Conservation (phyloP, 2,113 vertebrate genomes). For the Daubentonia madagascariensis region DNA sequence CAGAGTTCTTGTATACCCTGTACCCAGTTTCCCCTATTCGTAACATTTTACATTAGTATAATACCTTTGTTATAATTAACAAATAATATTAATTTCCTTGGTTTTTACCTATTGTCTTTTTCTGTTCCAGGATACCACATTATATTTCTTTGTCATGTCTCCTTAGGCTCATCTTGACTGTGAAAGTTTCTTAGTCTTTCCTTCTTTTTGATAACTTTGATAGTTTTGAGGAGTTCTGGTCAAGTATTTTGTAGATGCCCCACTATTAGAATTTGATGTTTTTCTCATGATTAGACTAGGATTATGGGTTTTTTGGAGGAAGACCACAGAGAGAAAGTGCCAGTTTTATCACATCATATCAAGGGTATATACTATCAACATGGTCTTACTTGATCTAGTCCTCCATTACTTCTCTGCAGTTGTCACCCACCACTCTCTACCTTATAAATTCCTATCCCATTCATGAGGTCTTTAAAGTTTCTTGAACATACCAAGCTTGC, state of each 20-base stretch:
- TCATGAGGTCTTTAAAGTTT: slow-evolving; percentile 4
- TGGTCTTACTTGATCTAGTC: not conserved
- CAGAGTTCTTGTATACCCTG: not conserved
- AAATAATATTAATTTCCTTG: not conserved
- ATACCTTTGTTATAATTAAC: not conserved
- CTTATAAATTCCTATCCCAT: not conserved
- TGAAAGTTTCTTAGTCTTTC: slow-evolving; percentile 48
- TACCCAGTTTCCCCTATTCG: not conserved
- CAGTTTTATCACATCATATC: not conserved
- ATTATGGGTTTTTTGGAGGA: not conserved
- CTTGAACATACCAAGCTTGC: not conserved
- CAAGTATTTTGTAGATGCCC: slow-evolving; percentile 32
- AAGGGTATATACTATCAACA: not conserved
- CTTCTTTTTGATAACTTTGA: slow-evolving; percentile 35
- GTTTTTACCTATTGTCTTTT: slow-evolving; percentile 10
- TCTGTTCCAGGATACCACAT: not conserved
- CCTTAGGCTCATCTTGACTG: slow-evolving; percentile 9
- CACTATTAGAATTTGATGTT: slow-evolving; percentile 15
- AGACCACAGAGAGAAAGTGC: slow-evolving; percentile 1
- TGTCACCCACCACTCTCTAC: not conserved
- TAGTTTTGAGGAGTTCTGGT: slow-evolving; percentile 1
- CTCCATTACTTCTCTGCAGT: not conserved
- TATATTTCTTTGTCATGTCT: slow-evolving; percentile 28
- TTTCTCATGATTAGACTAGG: not conserved
- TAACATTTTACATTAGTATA: slow-evolving; percentile 39